Evolutionary conservation across 2,888 invertebrate genomes (phyloP), one percentile per base, ranked within the genome.

Genomic region (Microdon myrmicae): DNA sequence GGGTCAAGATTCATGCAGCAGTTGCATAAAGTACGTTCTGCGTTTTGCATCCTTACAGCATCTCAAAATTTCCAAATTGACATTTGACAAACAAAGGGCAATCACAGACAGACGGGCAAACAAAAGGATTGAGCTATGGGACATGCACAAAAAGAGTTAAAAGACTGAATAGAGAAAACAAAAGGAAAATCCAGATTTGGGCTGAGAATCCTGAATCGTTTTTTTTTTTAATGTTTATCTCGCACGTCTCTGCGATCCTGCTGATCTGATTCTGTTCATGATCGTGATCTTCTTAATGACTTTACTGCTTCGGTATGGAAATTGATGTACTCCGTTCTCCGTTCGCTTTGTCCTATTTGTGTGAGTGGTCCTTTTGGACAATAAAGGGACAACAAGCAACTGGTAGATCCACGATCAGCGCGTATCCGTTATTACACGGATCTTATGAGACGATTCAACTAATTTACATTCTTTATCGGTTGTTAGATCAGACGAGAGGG

Each of bases 1-100:
- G 34, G 64, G 64, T 64, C 64, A 64, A 64, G 64, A 45, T 38
- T 38, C 39, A 28, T 26, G 13, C 54, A 41, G 56, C 55, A 55
- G 61, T 43, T 34, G 55, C 16, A 8, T 1, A 22, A 22, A 9
- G 12, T n/a, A 10, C n/a, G 4, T 56, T 34, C 23, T 7, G 37
- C 16, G 6, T 29, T 3, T 25, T 3, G 31, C 31, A 22, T 22
- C 28, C 31, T 16, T 31, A 3, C 14, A 12, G 38, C 31, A 56
- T 49, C 32, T 6, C 10, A 22, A 34, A 32, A 25, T 16, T 8
- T 16, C 7, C 28, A 28, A 45, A 47, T 56, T 64, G 56, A 64
- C 61, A 51, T 64, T 64, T 51, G 51, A 64, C 64, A 64, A 58
- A 64, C 58, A 64, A 64, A 58, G 64, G 64, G 47, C 51, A 53